A percentile compares a stretch with the other conserved stretches of the same genome.
These are phyloP conservation scores for Clusia tigrina DNA, from an alignment of 2,888 invertebrate species.

Conservation along the genomic window DNA sequence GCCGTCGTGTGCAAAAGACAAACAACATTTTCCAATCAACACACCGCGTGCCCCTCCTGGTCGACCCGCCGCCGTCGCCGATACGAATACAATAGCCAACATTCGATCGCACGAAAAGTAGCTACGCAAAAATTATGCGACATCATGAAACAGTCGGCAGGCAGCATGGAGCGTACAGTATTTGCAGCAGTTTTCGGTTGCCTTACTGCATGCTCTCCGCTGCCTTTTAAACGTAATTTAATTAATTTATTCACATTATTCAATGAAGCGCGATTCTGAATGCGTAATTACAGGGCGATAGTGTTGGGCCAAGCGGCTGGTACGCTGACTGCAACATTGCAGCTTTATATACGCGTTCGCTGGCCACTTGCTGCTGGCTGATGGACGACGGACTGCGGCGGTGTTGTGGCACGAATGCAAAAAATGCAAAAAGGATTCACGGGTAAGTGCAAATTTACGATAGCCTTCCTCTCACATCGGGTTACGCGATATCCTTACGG, in stretches of 20 bases:
- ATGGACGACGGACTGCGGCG: neutral
- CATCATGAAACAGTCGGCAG: constrained; percentile 38
- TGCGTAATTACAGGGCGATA: constrained; percentile 52
- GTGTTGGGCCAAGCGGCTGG: constrained; percentile 1
- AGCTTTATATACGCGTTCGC: too few species aligned
- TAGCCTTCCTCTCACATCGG: too few species aligned
- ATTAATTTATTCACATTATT: constrained; percentile 62
- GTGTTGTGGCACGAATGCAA: neutral
- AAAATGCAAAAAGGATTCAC: too few species aligned
- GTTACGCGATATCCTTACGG: too few species aligned
- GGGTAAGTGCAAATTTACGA: too few species aligned
- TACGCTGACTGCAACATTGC: too few species aligned
- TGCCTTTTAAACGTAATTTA: constrained; percentile 55
- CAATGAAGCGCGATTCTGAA: constrained; percentile 60
- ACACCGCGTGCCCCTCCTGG: too few species aligned
- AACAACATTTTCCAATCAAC: constrained; percentile 40
- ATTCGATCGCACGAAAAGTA: neutral
- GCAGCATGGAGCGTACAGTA: neutral
- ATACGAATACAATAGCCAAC: constrained; percentile 27
- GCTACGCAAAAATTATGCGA: constrained; percentile 49
- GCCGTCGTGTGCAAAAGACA: constrained; percentile 31
- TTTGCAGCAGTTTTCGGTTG: neutral
- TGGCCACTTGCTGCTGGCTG: neutral
- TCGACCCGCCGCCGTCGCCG: too few species aligned
- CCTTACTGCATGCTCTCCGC: neutral